phyloP scores from a whole-genome alignment of 2,113 vertebrate genomes.

The Lipotes vexillifer region DNA sequence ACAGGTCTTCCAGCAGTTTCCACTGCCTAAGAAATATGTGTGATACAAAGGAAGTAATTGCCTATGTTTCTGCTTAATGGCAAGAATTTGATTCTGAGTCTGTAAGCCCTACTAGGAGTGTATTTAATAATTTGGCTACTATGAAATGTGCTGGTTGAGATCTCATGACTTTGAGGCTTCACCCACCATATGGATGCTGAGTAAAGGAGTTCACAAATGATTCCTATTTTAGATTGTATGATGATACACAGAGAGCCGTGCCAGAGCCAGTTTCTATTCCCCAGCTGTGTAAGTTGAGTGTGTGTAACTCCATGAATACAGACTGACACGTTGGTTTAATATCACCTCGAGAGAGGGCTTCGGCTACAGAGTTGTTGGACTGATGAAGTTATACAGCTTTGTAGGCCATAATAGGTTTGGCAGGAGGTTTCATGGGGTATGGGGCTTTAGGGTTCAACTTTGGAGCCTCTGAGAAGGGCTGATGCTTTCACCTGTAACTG shows the following conservation, averaged over 20 bases:
- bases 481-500: conserved; percentile 63
- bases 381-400: conserved; percentile 77
- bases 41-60: not conserved
- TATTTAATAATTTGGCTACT: not conserved
- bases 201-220: not conserved
- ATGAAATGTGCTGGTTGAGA: not conserved
- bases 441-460: conserved; percentile 69
- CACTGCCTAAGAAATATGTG: not conserved
- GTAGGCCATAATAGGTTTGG: conserved; percentile 55
- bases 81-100: not conserved
- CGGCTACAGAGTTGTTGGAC: conserved; percentile 60
- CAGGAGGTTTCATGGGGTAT: conserved; percentile 36
- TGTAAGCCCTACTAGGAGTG: not conserved
- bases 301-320: conserved; percentile 58
- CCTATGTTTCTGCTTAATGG: not conserved
- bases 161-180: conserved; percentile 19
- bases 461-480: conserved; percentile 36
- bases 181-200: not conserved
- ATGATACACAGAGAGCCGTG: conserved; percentile 48
- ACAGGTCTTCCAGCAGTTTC: not conserved
- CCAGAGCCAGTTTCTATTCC: conserved; percentile 17
- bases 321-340: conserved; percentile 83
- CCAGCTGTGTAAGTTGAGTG: conserved; percentile 22
- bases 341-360: conserved; percentile 65
- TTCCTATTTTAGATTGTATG: conserved; percentile 42